Conservation (phyloP, 2,888 invertebrate genomes). For the Baronia brevicornis region DNA sequence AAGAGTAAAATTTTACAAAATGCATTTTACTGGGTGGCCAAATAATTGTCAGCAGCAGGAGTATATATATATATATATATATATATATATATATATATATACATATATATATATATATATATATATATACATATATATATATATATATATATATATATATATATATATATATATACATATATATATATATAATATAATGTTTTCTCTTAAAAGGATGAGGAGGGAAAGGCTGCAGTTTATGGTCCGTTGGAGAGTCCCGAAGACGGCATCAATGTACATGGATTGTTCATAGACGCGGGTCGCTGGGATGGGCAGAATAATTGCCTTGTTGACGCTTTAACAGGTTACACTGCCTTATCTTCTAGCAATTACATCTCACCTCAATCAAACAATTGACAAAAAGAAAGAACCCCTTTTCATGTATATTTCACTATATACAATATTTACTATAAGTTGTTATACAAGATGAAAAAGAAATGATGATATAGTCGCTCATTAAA, state of each 20-base stretch:
- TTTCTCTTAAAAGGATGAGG: constrained; percentile 18
- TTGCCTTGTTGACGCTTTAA: constrained; percentile 84
- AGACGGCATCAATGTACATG: constrained; percentile 85
- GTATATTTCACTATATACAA: too few species aligned
- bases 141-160: neutral
- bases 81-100: neutral
- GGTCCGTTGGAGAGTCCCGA: constrained; percentile 70
- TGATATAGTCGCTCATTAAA: too few species aligned
- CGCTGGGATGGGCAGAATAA: constrained; percentile 83
- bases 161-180: too few species aligned
- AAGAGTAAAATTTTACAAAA: constrained; percentile 10
- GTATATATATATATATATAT: neutral
- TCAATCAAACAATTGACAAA: too few species aligned
- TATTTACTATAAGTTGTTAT: too few species aligned
- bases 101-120: too few species aligned
- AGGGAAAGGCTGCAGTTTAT: constrained; percentile 62
- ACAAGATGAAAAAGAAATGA: too few species aligned
- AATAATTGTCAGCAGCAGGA: neutral
- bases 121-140: neutral
- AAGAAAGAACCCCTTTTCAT: too few species aligned
- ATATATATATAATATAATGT: neutral
- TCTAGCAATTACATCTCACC: neutral
- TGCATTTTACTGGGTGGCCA: neutral
- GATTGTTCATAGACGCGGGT: constrained; percentile 91
- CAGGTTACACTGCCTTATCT: constrained; percentile 62